Conservation (phyloP, 2,888 invertebrate genomes). For the Caenorhabditis sp. region DNA sequence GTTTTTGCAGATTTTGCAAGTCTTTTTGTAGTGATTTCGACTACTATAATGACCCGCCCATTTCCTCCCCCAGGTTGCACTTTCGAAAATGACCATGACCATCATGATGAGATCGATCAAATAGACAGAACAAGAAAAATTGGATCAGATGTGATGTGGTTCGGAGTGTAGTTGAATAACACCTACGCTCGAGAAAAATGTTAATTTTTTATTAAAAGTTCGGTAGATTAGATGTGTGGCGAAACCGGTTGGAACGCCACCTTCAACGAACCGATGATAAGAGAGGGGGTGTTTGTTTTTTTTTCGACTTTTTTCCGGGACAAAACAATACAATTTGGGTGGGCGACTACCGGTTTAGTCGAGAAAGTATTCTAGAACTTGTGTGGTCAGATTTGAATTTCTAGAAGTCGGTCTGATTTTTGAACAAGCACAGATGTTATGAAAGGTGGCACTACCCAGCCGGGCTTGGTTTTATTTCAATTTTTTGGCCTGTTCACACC, state of each 20-base stretch:
- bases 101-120: constrained; percentile 14
- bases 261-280: not conserved
- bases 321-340: too few relatives aligned
- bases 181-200: not conserved
- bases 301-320: too few relatives aligned
- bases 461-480: too few relatives aligned
- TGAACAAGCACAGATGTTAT: too few relatives aligned
- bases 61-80: constrained; percentile 23
- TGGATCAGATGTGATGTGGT: not conserved
- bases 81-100: constrained; percentile 30
- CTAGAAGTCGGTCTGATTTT: too few relatives aligned
- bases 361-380: too few relatives aligned
- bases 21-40: constrained; percentile 30
- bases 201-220: not conserved
- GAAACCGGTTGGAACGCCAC: not conserved
- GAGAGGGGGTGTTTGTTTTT: not conserved
- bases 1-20: constrained; percentile 22
- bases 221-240: not conserved
- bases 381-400: too few relatives aligned
- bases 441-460: too few relatives aligned
- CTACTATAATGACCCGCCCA: constrained; percentile 17
- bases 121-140: not conserved
- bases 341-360: too few relatives aligned
- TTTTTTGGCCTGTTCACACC: too few relatives aligned
- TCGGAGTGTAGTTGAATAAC: not conserved